Conservation (phyloP, 92 coral and sea anemone species). For the Meandrina meandrites region DNA sequence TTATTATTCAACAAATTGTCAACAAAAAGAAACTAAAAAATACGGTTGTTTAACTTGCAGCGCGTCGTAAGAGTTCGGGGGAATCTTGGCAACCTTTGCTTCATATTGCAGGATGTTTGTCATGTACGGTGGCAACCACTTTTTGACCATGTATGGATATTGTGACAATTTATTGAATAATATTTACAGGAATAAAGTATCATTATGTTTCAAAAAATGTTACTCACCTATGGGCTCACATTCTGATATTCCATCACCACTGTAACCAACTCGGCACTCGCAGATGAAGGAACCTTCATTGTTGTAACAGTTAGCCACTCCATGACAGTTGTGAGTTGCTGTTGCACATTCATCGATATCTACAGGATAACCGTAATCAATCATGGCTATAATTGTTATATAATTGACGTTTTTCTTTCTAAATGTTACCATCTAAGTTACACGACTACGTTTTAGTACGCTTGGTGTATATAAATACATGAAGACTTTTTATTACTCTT, state of each 20-base stretch:
- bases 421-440: background rate
- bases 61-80: no score
- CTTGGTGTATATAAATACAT: no score
- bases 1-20: background rate
- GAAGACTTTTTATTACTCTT: no score
- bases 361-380: background rate
- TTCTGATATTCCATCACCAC: constrained; percentile 20
- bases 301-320: constrained; percentile 14
- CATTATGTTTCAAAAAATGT: background rate
- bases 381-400: background rate
- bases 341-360: constrained; percentile 37
- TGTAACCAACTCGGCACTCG: background rate
- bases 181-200: no score
- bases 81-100: no score
- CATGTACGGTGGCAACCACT: no score
- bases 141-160: no score
- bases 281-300: constrained; percentile 1
- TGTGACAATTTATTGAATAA: no score
- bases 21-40: background rate
- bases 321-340: constrained; percentile 27
- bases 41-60: background rate
- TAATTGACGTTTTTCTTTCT: no score
- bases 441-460: background rate
- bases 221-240: constrained; percentile 25
- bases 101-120: no score